These are phyloP conservation scores for Hozukius guyotensis DNA, from an alignment of 2,797 vertebrate genomes.

Conservation along the genomic window DNA sequence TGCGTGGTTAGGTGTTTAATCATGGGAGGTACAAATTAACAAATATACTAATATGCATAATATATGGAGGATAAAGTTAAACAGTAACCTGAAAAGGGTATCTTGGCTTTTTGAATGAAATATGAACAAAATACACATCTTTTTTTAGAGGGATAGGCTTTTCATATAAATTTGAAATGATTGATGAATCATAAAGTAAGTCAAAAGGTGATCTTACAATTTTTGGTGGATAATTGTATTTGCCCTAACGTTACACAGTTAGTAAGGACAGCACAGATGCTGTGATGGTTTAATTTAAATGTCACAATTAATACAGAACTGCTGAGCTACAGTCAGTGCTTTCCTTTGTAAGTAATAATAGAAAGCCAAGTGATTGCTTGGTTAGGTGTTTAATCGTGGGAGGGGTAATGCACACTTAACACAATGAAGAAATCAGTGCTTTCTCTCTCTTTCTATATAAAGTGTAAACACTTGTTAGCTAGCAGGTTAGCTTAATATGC, in stretches of 20 bases:
- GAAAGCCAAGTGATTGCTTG: background rate
- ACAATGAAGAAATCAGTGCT: background rate
- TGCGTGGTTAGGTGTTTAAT: background rate
- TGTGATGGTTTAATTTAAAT: background rate
- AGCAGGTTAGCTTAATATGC: background rate
- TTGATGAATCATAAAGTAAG: background rate
- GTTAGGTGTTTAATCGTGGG: background rate
- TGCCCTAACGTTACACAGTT: background rate
- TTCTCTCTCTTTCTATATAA: background rate
- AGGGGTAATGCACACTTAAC: background rate
- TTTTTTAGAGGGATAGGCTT: background rate
- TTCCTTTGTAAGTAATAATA: background rate
- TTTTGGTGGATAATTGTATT: background rate
- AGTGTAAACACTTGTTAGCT: conserved; percentile 11
- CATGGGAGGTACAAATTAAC: background rate
- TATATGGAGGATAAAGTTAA: background rate
- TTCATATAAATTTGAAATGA: background rate
- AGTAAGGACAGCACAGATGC: background rate
- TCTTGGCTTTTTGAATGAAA: background rate
- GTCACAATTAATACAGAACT: background rate
- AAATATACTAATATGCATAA: background rate
- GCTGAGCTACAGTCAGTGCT: background rate
- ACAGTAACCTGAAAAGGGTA: background rate
- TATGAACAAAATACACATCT: background rate
- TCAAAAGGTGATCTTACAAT: background rate